Percentiles rank a stretch among this genome's conserved stretches.
These are phyloP conservation scores for Dromiciops gliroides DNA, from an alignment of 2,113 vertebrate genomes.

Conservation along the genomic window DNA sequence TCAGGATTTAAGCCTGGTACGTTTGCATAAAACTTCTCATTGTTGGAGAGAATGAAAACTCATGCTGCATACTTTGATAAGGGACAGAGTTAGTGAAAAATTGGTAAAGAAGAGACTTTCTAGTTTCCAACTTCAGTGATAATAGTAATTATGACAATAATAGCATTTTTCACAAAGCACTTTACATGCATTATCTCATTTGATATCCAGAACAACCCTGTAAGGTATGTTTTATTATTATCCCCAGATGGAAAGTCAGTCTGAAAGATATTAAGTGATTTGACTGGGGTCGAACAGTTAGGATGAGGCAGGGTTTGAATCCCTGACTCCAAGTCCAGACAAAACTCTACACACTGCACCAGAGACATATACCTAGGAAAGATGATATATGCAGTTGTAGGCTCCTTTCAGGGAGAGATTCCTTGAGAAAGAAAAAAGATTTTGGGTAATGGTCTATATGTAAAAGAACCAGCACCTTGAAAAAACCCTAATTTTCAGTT, in stretches of 20 bases:
- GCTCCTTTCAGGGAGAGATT: too few relatives aligned
- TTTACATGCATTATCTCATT: conserved; percentile 18
- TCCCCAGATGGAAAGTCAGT: background rate
- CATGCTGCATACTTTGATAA: background rate
- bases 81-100: background rate
- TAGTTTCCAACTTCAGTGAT: background rate
- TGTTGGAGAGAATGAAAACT: background rate
- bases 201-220: background rate
- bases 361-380: background rate
- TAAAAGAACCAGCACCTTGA: background rate
- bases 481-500: background rate
- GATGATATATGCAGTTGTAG: background rate
- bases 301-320: background rate
- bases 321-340: background rate
- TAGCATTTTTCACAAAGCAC: background rate
- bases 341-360: background rate
- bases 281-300: background rate
- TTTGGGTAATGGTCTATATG: background rate
- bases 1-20: background rate
- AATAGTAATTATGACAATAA: background rate
- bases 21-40: background rate
- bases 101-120: background rate
- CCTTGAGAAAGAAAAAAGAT: background rate
- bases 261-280: background rate
- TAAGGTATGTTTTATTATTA: background rate